phyloP scores from a whole-genome alignment of 2,888 invertebrate species.

The Hyposoter didymator region DNA sequence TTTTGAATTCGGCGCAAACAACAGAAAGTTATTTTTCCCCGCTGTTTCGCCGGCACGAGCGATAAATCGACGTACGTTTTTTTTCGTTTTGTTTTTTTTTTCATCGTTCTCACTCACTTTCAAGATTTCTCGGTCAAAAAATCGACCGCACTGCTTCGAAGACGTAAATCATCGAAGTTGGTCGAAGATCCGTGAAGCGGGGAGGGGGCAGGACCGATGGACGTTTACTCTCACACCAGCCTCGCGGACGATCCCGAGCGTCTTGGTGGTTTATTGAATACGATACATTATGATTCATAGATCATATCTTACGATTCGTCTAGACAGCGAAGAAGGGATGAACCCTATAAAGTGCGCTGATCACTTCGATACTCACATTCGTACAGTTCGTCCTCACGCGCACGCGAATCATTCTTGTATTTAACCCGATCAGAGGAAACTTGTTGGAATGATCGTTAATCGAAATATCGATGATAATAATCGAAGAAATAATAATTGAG shows the following conservation, averaged over 20 bases:
- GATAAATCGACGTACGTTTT: neutral
- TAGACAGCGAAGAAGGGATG: conserved; percentile 81
- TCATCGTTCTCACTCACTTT: conserved; percentile 32
- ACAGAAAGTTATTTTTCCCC: neutral
- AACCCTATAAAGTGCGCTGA: conserved; percentile 79
- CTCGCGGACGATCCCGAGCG: conserved; percentile 21
- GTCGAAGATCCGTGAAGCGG: conserved; percentile 17
- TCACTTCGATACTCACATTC: conserved; percentile 71
- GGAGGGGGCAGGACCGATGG: conserved; percentile 39
- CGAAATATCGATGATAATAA: neutral
- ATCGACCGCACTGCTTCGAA: conserved; percentile 25
- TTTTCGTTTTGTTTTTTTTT: conserved; percentile 12
- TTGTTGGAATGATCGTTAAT: neutral
- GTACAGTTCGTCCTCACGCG: conserved; percentile 71
- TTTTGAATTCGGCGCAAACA: conserved; percentile 26
- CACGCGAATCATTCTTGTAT: conserved; percentile 41
- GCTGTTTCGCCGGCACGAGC: neutral
- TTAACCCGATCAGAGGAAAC: conserved; percentile 1
- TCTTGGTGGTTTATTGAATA: conserved; percentile 78
- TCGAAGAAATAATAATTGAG: neutral
- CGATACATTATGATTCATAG: conserved; percentile 83
- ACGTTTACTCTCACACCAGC: conserved; percentile 49
- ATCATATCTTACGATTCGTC: conserved; percentile 83
- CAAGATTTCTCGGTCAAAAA: conserved; percentile 37
- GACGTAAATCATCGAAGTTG: conserved; percentile 7